Evolutionary conservation across 2,888 invertebrate species (phyloP), one percentile per base, ranked within the genome.

Genomic region (Slavum lentiscoides): DNA sequence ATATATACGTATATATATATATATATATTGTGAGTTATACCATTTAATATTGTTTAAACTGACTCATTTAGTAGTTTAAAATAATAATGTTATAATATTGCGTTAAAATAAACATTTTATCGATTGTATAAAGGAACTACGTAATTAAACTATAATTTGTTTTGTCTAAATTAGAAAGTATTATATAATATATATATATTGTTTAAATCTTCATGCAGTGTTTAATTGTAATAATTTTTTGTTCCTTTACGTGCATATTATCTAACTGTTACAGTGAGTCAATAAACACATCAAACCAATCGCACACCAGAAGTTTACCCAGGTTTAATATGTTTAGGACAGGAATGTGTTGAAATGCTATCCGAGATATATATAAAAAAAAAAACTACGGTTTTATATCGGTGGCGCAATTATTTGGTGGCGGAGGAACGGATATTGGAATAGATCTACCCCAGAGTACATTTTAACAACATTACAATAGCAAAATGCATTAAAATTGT

Each of bases 51-150:
- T 70, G 70, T 55, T 53, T 70, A 70, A 80, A 19, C 49, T 39
- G 43, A 77, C 37, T 75, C 21, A 55, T 58, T 75, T 23, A 75
- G 43, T 75, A 75, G 74, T 67, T 67, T 58, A 66, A 30, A 61
- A 37, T 49, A 13, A 49, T 15, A 11, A 49, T 49, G 13, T 11
- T 49, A 43, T 43, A 43, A 9, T 67, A 37, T 61, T 53, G 61
- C 30, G 53, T 77, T 62, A 69, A 77, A 74, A 76, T 43, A 61
- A 76, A 77, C 19, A 77, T 39, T 62, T 55, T 70, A 80, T 64
- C 64, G 70, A 53, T 62, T 80, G 69, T 70, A 80, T 61, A 70
- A 80, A 80, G 21, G 30, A 76, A 67, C 66, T 70, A 69, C 77
- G 19, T 61, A 70, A 61, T 69, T 30, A 30, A 53, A 53, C 9